Base-by-base conservation (phyloP, 2,888 invertebrate species). In the Pollenia griseotomentosa region DNA sequence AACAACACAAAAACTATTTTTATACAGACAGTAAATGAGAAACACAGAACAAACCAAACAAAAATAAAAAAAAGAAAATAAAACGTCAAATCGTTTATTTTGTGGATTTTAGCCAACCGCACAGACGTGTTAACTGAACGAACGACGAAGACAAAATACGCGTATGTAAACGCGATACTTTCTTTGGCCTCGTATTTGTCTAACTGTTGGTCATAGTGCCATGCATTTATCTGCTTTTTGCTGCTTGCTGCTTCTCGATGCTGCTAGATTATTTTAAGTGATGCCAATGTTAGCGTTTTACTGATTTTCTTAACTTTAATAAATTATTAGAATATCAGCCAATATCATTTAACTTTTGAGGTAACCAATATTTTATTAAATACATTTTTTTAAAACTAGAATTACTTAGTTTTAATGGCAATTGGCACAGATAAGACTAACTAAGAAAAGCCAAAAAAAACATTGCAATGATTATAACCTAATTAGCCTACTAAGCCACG, bases 131-230 rank as follows among this genome's bases (percentile, higher is more conserved):
- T 92, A 91, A 91, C 93, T 90, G 91, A 91, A 91, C 92, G 92
- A 93, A 91, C 92, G 92, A 92, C 92, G 91, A 93, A 93, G 91
- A 92, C 91, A 91, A 93, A 93, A 93, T 93, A 93, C 92, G 91
- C 93, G 90, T 91, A 90, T 90, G 88, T 88, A 88, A 81, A 84
- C 73, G 88, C 89, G 91, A 92, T 91, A 92, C 92, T 93, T 92
- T 92, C 92, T 92, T 92, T 92, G 92, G 93, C 92, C 91, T 91
- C 92, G 91, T 92, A 92, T 91, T 90, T 90, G 83, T 84, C 77
- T 85, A 87, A 87, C 87, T 87, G 84, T 87, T 87, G 80, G 80
- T 84, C 81, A 83, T 81, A 84, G 68, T 59, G 48, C 33, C 33
- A 33, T 33, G 33, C 71, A 81, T 84, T 66, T 66, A 84, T 73